phyloP scores from a whole-genome alignment of 2,888 invertebrate species.

The Brachypalpus laphriformis region DNA sequence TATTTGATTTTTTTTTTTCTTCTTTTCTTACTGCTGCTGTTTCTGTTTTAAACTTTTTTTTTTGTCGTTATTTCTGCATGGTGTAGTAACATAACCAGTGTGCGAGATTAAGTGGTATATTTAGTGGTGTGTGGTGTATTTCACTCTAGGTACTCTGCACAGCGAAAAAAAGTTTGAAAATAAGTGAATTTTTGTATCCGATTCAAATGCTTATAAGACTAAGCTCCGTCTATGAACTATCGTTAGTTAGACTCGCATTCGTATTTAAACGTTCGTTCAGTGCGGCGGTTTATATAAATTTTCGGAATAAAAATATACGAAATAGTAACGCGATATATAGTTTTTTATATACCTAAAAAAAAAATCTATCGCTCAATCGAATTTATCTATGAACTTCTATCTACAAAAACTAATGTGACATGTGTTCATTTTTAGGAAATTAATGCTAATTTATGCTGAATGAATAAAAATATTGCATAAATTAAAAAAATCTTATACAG shows the following conservation, averaged over 20 bases:
- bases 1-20: constrained; percentile 39
- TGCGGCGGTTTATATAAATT: constrained; percentile 53
- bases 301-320: constrained; percentile 18
- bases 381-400: not conserved
- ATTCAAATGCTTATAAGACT: constrained; percentile 77
- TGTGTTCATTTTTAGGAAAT: constrained; percentile 20
- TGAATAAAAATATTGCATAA: not conserved
- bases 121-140: constrained; percentile 64
- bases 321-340: constrained; percentile 27
- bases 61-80: constrained; percentile 57
- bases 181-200: constrained; percentile 56
- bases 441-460: not conserved
- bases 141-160: constrained; percentile 65
- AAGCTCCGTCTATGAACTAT: constrained; percentile 77
- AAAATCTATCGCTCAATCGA: constrained; percentile 7
- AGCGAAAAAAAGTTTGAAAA: constrained; percentile 31
- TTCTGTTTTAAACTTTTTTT: constrained; percentile 32
- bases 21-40: constrained; percentile 29
- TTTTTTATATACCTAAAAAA: not conserved
- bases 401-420: constrained; percentile 2
- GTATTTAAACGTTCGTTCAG: constrained; percentile 74
- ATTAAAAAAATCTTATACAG: too few relatives aligned
- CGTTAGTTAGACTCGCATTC: constrained; percentile 79
- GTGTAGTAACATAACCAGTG: constrained; percentile 66
- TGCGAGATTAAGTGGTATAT: constrained; percentile 67